These are phyloP conservation scores for Todus mexicanus DNA, from an alignment of 2,797 vertebrate genomes.

Conservation along the genomic window DNA sequence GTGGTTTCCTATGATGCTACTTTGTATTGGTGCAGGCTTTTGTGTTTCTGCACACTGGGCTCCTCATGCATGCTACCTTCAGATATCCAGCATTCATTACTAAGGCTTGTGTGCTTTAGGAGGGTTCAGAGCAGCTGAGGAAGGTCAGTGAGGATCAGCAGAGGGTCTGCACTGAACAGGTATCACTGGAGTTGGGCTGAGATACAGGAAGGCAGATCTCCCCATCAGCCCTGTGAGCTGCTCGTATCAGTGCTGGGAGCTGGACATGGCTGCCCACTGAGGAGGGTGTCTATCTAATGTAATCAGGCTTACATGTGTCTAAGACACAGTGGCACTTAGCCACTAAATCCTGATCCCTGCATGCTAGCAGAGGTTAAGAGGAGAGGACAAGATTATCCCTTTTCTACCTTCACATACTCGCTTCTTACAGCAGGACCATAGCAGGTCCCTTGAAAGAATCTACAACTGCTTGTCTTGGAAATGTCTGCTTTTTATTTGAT, in stretches of 20 bases:
- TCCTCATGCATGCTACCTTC: not conserved
- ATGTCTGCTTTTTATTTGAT: not conserved
- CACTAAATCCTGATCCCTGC: not conserved
- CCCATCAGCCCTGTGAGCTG: not conserved
- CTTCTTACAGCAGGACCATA: not conserved
- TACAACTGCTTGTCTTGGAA: not conserved
- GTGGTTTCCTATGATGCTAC: not conserved
- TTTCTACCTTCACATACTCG: not conserved
- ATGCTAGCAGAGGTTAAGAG: not conserved
- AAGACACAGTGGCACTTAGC: not conserved
- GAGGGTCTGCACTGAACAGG: not conserved
- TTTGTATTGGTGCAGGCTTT: not conserved
- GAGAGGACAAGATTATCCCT: not conserved
- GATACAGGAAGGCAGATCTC: not conserved
- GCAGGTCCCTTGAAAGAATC: not conserved
- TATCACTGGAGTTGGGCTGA: not conserved
- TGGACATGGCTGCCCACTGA: not conserved
- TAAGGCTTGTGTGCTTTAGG: not conserved
- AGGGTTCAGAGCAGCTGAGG: not conserved
- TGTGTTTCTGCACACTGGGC: not conserved
- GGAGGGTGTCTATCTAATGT: not conserved
- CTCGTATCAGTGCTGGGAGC: not conserved
- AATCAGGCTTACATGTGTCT: not conserved
- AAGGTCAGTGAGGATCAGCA: not conserved
- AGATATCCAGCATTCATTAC: not conserved